Conservation (phyloP, 2,888 invertebrate genomes). For the Cephus pulcher region DNA sequence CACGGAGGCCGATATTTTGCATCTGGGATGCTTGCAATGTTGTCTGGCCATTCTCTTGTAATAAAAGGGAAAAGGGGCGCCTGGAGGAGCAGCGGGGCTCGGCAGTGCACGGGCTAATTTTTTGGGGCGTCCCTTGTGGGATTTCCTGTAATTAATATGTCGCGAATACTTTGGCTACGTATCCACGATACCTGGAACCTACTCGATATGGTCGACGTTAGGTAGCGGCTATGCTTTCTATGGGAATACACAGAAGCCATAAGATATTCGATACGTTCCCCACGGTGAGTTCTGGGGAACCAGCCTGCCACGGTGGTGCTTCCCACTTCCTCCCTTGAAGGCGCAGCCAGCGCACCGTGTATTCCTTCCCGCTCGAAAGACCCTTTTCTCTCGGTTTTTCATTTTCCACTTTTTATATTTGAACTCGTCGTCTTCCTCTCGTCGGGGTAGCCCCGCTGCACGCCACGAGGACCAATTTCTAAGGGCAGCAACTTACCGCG, state of each 20-base stretch:
- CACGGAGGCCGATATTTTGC: no score
- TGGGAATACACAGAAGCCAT: conserved; percentile 66
- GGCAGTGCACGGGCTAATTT: no score
- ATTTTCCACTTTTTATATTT: no score
- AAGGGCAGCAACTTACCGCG: conserved; percentile 19
- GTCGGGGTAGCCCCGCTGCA: no score
- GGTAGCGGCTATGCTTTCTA: conserved; percentile 38
- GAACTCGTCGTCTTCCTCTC: no score
- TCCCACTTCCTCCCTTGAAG: conserved; percentile 62
- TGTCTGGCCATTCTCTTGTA: no score
- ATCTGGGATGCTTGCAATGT: no score
- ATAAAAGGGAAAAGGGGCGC: no score
- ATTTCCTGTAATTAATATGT: conserved; percentile 64
- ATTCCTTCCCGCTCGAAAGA: neutral
- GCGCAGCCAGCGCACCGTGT: neutral
- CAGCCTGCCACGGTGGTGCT: conserved; percentile 59
- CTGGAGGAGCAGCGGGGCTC: no score
- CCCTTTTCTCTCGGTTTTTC: no score
- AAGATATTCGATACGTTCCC: conserved; percentile 64
- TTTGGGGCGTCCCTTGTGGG: conserved; percentile 41
- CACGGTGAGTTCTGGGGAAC: conserved; percentile 41
- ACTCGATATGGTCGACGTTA: conserved; percentile 28
- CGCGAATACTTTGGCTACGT: conserved; percentile 39
- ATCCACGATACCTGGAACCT: conserved; percentile 41
- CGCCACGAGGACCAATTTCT: neutral